Percentiles rank a stretch among this genome's conserved stretches.
Evolutionary conservation across 1,140 invertebrate genomes (phyloP).

Genomic region (Andricus grossulariae): DNA sequence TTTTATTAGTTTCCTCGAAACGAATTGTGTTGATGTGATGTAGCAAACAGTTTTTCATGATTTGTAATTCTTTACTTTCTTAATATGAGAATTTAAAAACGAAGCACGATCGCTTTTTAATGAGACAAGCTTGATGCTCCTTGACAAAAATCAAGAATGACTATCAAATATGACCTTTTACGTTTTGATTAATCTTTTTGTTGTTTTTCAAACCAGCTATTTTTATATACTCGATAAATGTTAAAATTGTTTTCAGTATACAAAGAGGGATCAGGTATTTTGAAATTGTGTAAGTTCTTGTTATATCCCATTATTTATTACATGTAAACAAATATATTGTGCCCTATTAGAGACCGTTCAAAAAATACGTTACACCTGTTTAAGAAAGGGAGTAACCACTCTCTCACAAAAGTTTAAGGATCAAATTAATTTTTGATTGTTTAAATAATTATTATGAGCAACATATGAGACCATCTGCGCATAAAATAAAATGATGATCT

Average conservation of each 20-base stretch:
- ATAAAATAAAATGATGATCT: no score
- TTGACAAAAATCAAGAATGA: not conserved
- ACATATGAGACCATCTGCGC: no score
- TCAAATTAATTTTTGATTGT: no score
- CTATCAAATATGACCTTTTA: not conserved
- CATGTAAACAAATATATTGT: no score
- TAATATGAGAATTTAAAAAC: slow-evolving; percentile 17
- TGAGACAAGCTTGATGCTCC: not conserved
- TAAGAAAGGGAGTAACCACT: no score
- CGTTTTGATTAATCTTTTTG: no score
- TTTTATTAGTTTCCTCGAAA: no score
- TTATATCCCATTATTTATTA: not conserved
- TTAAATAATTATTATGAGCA: not conserved
- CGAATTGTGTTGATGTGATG: not conserved
- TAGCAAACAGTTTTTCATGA: not conserved
- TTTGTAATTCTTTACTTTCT: not conserved
- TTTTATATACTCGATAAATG: not conserved
- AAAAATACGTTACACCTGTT: no score
- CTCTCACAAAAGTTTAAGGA: no score
- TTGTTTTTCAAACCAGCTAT: no score
- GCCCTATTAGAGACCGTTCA: no score
- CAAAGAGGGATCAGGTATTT: slow-evolving; percentile 26
- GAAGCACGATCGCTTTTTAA: not conserved
- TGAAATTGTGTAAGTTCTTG: slow-evolving; percentile 23
- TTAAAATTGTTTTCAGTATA: slow-evolving; percentile 21